Evolutionary conservation across 2,113 vertebrate genomes (phyloP).

Genomic region (Apteryx mantelli): DNA sequence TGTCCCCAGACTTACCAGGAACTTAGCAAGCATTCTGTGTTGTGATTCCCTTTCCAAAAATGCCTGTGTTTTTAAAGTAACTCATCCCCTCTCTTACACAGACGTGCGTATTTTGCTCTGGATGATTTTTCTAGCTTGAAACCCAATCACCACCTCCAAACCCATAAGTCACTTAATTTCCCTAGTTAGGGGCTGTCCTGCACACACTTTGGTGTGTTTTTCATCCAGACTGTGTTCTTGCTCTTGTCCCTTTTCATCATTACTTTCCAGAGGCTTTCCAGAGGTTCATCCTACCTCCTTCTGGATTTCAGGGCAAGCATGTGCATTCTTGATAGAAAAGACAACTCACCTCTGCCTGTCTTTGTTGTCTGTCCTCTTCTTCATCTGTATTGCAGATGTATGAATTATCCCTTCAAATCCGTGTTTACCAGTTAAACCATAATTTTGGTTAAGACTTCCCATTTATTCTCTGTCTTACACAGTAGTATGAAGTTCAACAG

Average conservation of each 20-base stretch:
- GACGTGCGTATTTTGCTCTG: fast-evolving
- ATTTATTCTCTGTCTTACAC: neutral
- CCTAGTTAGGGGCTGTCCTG: neutral
- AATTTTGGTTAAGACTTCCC: neutral
- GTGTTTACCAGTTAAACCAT: neutral
- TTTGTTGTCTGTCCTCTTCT: neutral
- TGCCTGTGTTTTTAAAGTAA: neutral
- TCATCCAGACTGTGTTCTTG: neutral
- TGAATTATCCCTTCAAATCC: neutral
- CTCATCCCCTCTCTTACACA: neutral
- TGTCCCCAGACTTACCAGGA: neutral
- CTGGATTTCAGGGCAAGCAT: neutral
- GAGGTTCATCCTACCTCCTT: neutral
- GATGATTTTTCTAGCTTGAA: neutral
- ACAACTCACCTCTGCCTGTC: fast-evolving
- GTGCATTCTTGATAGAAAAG: neutral
- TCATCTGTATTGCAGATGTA: neutral
- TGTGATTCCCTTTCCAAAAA: neutral
- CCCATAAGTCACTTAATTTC: neutral
- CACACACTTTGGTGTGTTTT: neutral
- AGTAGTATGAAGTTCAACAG: neutral
- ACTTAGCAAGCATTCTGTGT: neutral
- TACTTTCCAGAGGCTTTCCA: neutral
- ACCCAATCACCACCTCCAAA: neutral
- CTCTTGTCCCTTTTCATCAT: neutral